Evolutionary conservation across 30 jellyfish, hydroid and myxozoan species (phyloP).

Genomic region (Cassiopea xamachana): DNA sequence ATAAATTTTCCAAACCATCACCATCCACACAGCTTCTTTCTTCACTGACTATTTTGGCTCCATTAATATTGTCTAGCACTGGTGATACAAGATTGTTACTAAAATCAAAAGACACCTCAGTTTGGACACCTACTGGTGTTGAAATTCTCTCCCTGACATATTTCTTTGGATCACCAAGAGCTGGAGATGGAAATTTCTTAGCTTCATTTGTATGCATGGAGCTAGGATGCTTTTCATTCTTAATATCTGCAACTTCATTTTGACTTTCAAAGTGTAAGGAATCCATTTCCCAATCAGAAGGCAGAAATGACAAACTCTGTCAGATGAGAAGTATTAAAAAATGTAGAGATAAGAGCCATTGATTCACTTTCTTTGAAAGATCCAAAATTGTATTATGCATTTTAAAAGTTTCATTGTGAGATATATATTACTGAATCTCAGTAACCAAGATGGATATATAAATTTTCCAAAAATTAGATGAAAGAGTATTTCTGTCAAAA

Average conservation of each 20-base stretch:
- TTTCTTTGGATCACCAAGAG: neutral
- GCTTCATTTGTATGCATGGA: neutral
- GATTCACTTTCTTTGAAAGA: neutral
- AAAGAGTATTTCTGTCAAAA: no score
- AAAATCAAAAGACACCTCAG: neutral
- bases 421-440: no score
- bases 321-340: neutral
- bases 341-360: neutral
- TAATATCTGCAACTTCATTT: neutral
- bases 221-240: neutral
- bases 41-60: neutral
- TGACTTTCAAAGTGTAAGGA: slow-evolving; percentile 14
- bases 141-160: slow-evolving; percentile 28
- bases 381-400: neutral
- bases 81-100: slow-evolving; percentile 32
- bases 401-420: no score
- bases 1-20: neutral
- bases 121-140: slow-evolving; percentile 39
- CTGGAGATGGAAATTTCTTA: neutral
- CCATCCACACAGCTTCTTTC: neutral
- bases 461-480: no score
- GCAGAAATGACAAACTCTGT: neutral
- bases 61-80: neutral
- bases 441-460: no score
- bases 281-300: neutral